Base-by-base conservation (phyloP, 2,888 invertebrate species). In the Trimorus sp. region DNA sequence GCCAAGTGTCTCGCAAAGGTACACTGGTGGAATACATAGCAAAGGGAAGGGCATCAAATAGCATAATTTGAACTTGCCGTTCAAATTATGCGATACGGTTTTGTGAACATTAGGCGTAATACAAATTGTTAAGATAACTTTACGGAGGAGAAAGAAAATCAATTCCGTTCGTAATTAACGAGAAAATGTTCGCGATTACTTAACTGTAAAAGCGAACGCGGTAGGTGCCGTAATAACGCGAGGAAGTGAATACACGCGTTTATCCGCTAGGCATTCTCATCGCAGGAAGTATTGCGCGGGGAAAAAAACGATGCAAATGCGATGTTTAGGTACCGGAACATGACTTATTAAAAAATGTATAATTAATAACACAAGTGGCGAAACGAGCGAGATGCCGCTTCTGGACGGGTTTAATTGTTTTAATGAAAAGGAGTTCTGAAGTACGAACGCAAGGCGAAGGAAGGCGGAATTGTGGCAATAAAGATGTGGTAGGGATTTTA, bases 61-160 rank as follows among this genome's bases (percentile, higher is more conserved):
- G n/a, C n/a, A n/a, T n/a, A n/a, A n/a, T n/a, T n/a, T n/a, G n/a
- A n/a, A 70, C 45, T 51, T 56, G 49, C 59, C 42, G 74, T 49
- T 70, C 63, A 59, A n/a, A 12, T n/a, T 53, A 73, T 11, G 65
- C 38, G 74, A 65, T 65, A 63, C 70, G 73, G 73, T 79, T 83
- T 56, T 75, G 56, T 79, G 79, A 76, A 78, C 75, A 74, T 78
- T 80, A 77, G 78, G 68, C 69, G 73, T 75, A 76, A 81, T 76
- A 84, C 63, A 62, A 83, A 82, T 76, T 79, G 49, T 79, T 82
- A 84, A 81, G 69, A 62, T 59, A 45, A 76, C 49, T 53, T 65
- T 48, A 37, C 38, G 66, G 8, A 75, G 53, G 71, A 71, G 65
- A 80, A 15, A 65, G 65, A 76, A 71, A 68, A 75, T 53, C 60